These are phyloP conservation scores for Cerastoderma edule DNA, from an alignment of 2,888 invertebrate genomes.

Conservation along the genomic window DNA sequence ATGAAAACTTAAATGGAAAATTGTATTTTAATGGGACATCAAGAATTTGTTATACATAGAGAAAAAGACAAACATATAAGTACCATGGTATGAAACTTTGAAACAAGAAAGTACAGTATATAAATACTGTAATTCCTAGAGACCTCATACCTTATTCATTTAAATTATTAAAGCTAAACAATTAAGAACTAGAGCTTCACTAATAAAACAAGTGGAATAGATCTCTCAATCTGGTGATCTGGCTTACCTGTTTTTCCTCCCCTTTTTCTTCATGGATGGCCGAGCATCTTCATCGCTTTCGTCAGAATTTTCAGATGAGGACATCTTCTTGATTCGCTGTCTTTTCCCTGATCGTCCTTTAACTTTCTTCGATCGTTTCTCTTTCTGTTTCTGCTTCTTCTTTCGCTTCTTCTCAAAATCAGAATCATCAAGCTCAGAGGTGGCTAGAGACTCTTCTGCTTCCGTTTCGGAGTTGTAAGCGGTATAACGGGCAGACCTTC, in stretches of 20 bases:
- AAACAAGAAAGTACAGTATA: no score
- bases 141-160: no score
- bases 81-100: no score
- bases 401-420: slow-evolving; percentile 44
- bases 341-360: slow-evolving; percentile 38
- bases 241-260: slow-evolving; percentile 27
- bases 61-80: no score
- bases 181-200: no score
- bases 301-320: slow-evolving; percentile 41
- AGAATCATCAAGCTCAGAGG: slow-evolving; percentile 64
- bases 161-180: no score
- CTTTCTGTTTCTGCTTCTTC: slow-evolving; percentile 36
- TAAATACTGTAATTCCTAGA: no score
- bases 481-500: slow-evolving; percentile 65
- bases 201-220: no score
- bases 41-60: no score
- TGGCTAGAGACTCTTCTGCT: slow-evolving; percentile 62
- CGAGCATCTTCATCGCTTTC: slow-evolving; percentile 20
- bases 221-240: no score
- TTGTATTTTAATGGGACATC: no score
- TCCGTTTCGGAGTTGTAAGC: slow-evolving; percentile 67
- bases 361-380: slow-evolving; percentile 33
- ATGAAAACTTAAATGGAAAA: no score
- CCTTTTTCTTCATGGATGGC: slow-evolving; percentile 31
- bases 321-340: slow-evolving; percentile 41